Percentiles rank a stretch among this genome's conserved stretches.
These are phyloP conservation scores for Ypsolopha scabrella DNA, from an alignment of 2,888 invertebrate genomes.

Conservation along the genomic window DNA sequence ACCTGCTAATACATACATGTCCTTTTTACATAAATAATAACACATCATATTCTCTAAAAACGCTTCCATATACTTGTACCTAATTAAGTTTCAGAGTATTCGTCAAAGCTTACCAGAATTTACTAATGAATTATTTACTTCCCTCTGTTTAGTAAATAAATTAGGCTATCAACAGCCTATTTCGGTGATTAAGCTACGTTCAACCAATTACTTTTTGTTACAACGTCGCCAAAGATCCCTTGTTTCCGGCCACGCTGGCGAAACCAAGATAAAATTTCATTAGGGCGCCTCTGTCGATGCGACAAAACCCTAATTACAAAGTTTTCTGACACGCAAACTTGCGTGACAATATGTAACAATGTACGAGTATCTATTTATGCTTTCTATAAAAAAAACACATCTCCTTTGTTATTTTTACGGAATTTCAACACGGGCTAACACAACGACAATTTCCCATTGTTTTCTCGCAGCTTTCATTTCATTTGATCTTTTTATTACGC, in stretches of 20 bases:
- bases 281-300: slow-evolving; percentile 22
- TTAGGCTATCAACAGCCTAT: slow-evolving; percentile 16
- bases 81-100: too few species aligned
- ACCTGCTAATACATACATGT: too few species aligned
- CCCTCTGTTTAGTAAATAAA: slow-evolving; percentile 16
- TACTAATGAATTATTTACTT: too few species aligned
- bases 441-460: neutral
- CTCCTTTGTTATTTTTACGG: too few species aligned
- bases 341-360: slow-evolving; percentile 19
- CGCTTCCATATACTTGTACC: too few species aligned
- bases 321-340: slow-evolving; percentile 23
- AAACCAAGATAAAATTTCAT: slow-evolving; percentile 20
- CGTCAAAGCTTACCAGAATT: too few species aligned
- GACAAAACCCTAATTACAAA: slow-evolving; percentile 29
- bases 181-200: slow-evolving; percentile 15
- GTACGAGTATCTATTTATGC: neutral
- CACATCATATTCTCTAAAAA: too few species aligned
- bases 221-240: slow-evolving; percentile 10
- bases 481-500: neutral
- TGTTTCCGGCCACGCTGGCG: slow-evolving; percentile 13
- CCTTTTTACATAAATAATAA: too few species aligned
- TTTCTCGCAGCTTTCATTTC: neutral
- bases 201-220: slow-evolving; percentile 30
- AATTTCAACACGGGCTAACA: neutral
- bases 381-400: neutral